Conservation (phyloP, 2,888 invertebrate species). For the Brachylomia viminalis region DNA sequence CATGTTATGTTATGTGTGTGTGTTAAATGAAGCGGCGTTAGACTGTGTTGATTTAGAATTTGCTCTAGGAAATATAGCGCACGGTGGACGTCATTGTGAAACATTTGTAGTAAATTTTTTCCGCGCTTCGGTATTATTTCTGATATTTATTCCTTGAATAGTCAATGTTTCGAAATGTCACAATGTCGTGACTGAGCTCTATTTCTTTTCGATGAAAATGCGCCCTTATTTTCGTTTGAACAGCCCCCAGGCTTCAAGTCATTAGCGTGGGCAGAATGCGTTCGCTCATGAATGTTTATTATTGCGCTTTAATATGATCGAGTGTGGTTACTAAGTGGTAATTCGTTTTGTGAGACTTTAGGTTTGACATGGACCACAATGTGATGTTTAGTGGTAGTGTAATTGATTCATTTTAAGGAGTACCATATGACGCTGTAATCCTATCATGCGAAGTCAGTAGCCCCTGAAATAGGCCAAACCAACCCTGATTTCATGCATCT, state of each 20-base stretch:
- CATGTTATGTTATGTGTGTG: neutral
- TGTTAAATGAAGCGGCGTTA: neutral
- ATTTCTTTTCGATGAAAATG: conserved; percentile 44
- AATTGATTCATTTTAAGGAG: neutral
- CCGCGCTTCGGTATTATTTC: neutral
- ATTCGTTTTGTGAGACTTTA: conserved; percentile 36
- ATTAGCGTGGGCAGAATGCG: conserved; percentile 42
- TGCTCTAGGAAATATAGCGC: no score
- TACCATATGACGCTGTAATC: neutral
- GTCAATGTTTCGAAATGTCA: conserved; percentile 33
- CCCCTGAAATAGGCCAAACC: neutral
- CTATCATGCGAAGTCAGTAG: neutral
- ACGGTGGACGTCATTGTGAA: neutral
- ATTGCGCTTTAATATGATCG: conserved; percentile 46
- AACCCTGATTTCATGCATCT: neutral
- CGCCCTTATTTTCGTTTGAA: conserved; percentile 18
- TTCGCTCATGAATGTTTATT: conserved; percentile 47
- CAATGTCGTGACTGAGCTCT: conserved; percentile 49
- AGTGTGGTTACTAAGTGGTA: conserved; percentile 42
- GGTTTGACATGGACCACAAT: neutral
- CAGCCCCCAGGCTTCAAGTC: conserved; percentile 20
- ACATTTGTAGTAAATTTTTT: neutral
- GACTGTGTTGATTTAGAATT: conserved; percentile 2
- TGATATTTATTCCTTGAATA: conserved; percentile 22
- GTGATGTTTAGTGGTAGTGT: neutral